Percentiles rank a stretch among this genome's conserved stretches.
Evolutionary conservation across 2,797 vertebrate genomes (phyloP).

Genomic region (Podarcis lilfordi): DNA sequence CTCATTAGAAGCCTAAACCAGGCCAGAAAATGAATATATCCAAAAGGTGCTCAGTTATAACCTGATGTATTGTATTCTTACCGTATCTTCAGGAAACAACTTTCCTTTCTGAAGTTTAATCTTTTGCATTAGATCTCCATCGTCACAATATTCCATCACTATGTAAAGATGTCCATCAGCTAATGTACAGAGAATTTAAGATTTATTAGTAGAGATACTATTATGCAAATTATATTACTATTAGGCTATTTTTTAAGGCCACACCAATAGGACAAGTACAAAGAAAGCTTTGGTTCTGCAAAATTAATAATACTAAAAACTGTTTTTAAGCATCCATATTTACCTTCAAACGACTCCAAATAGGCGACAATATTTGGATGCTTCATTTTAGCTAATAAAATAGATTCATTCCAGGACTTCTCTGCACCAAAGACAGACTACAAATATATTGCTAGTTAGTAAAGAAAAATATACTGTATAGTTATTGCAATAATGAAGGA

Average conservation of each 20-base stretch:
- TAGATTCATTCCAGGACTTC: constrained; percentile 85
- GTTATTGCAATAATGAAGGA: not conserved
- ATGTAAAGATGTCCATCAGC: constrained; percentile 88
- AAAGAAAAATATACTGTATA: constrained; percentile 8
- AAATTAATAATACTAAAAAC: not conserved
- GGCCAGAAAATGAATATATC: not conserved
- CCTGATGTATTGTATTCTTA: constrained; percentile 68
- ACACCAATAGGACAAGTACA: not conserved
- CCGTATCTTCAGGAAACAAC: constrained; percentile 85
- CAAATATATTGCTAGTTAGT: constrained; percentile 44
- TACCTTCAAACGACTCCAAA: constrained; percentile 91
- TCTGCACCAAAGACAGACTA: constrained; percentile 79
- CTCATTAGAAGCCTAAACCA: too few relatives aligned
- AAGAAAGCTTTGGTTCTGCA: not conserved
- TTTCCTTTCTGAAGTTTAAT: constrained; percentile 84
- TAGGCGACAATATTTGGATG: constrained; percentile 91
- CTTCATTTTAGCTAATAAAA: constrained; percentile 91
- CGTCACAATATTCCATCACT: constrained; percentile 93
- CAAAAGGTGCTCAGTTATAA: not conserved
- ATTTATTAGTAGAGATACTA: constrained; percentile 48
- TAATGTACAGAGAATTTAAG: constrained; percentile 66
- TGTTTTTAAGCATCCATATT: constrained; percentile 34
- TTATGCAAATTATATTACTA: not conserved
- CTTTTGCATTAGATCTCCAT: constrained; percentile 89
- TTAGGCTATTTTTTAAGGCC: not conserved